A percentile compares a stretch with the other conserved stretches of the same genome.
These are phyloP conservation scores for Papilio aristodemus DNA, from an alignment of 1,140 invertebrate genomes.

Conservation along the genomic window DNA sequence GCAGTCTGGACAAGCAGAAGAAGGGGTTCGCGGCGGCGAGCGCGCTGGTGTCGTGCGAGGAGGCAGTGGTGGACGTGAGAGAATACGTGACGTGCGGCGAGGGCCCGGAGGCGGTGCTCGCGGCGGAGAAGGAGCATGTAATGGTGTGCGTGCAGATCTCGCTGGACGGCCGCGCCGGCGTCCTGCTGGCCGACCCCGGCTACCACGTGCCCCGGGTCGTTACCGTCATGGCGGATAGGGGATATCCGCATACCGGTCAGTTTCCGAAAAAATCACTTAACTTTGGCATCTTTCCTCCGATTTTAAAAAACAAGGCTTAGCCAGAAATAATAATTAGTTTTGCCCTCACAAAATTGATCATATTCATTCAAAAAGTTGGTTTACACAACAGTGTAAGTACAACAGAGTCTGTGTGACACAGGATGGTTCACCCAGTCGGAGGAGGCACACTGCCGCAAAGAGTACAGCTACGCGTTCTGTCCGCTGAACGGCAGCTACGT, in stretches of 20 bases:
- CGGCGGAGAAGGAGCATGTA: constrained; percentile 93
- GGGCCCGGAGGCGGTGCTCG: constrained; percentile 80
- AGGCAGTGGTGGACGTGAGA: constrained; percentile 86
- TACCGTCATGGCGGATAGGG: constrained; percentile 91
- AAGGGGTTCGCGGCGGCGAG: constrained; percentile 84
- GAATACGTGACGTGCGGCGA: constrained; percentile 83
- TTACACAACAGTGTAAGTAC: too few relatives aligned
- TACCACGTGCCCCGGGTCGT: constrained; percentile 93
- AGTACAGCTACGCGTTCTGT: constrained; percentile 89
- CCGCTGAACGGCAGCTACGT: constrained; percentile 86
- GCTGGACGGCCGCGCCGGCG: constrained; percentile 86
- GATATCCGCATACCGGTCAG: constrained; percentile 91
- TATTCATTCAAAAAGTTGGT: too few relatives aligned
- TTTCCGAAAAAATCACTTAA: constrained; percentile 6
- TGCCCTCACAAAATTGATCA: too few relatives aligned
- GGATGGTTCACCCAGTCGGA: constrained; percentile 92
- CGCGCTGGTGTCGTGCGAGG: constrained; percentile 93
- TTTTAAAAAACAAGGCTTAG: too few relatives aligned
- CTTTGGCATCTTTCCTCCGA: neutral
- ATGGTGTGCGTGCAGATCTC: constrained; percentile 88
- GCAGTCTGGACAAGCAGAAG: constrained; percentile 76
- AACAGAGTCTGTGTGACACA: constrained; percentile 53
- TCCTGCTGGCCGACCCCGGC: constrained; percentile 92
- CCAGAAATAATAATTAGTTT: too few relatives aligned
- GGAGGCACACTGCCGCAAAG: constrained; percentile 86